Percentiles rank a stretch among this genome's conserved stretches.
These are phyloP conservation scores for Palythoa grandis DNA, from an alignment of 92 coral and sea anemone species.

Conservation along the genomic window DNA sequence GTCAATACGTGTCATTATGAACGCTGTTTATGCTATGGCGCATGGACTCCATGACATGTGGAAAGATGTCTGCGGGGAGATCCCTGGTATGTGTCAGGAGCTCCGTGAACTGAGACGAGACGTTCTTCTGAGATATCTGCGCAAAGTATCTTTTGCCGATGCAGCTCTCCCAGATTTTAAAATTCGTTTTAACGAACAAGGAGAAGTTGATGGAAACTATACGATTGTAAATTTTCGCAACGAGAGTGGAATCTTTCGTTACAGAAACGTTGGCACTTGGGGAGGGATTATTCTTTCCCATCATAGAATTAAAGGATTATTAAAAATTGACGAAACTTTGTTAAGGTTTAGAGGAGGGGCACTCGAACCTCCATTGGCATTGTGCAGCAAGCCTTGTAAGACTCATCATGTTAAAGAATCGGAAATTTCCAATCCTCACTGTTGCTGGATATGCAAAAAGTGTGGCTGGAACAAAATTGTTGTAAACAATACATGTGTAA, in stretches of 20 bases:
- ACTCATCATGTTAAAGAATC: constrained; percentile 34
- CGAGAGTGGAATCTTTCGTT: constrained; percentile 40
- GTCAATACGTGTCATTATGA: constrained; percentile 53
- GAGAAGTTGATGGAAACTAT: constrained; percentile 52
- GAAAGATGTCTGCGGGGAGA: constrained; percentile 38
- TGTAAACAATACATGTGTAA: constrained; percentile 47
- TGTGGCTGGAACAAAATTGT: constrained; percentile 45
- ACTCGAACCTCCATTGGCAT: constrained; percentile 35
- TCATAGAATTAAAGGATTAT: constrained; percentile 36
- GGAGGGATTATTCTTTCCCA: constrained; percentile 38
- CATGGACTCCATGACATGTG: constrained; percentile 49
- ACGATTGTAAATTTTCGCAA: constrained; percentile 52
- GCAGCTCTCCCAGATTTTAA: constrained; percentile 34
- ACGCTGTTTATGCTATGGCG: constrained; percentile 63
- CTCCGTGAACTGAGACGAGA: constrained; percentile 22
- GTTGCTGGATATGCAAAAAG: constrained; percentile 55
- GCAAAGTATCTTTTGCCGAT: constrained; percentile 47
- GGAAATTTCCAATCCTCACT: constrained; percentile 39
- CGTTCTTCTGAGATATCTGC: constrained; percentile 24
- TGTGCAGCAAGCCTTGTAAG: constrained; percentile 49
- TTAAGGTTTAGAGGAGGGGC: constrained; percentile 31
- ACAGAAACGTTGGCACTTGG: constrained; percentile 54
- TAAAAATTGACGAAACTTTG: constrained; percentile 31
- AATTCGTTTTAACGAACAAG: constrained; percentile 46
- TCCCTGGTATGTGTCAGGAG: constrained; percentile 37